Evolutionary conservation across 2,888 invertebrate species (phyloP), one percentile per base, ranked within the genome.

Genomic region (Megastigmus dorsalis): DNA sequence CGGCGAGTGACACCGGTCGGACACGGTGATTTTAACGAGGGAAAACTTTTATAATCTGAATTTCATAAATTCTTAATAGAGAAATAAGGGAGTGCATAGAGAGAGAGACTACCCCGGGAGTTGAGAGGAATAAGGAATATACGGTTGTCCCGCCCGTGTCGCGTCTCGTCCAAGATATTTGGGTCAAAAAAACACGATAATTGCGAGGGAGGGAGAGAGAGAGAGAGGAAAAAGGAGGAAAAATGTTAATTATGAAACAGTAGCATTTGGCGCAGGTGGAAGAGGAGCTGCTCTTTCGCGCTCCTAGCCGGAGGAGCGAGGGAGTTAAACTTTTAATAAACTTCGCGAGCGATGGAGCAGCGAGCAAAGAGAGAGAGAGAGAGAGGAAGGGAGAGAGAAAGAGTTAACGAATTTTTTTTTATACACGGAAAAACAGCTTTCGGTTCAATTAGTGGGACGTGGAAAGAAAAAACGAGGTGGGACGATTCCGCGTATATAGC

Each of bases 31-130:
- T 54, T 54, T 66, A 54, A 66, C 43, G 30, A 43, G 23, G 23
- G 26, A 15, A 33, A 74, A 63, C 68, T 68, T 68, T 62, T 62
- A 38, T 28, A 45, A 63, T 63, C 41, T 63, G 68, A 74, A 74
- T 74, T 74, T 68, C 68, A 68, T 74, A 68, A 74, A 74, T 68
- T 54, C 48, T 13, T 74, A 68, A 57, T 36, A 20, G 67, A 55
- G 20, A 28, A n/a, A 57, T 36, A 20, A 60, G 45, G 20, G 18
- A n/a, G 1, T 9, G 4, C 4, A 28, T n/a, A n/a, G 26, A 38
- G 33, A 55, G 7, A 23, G 13, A 54, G 9, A 6, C 28, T 45
- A 62, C 3, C 36, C 9, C 30, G 15, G 13, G 36, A 7, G 13
- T 9, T 2, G 23, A n/a, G 7, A 41, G 15, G 9, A 15, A 15